Evolutionary conservation across 2,888 invertebrate species (phyloP), one percentile per base, ranked within the genome.

Genomic region (Steinernema hermaphroditum): DNA sequence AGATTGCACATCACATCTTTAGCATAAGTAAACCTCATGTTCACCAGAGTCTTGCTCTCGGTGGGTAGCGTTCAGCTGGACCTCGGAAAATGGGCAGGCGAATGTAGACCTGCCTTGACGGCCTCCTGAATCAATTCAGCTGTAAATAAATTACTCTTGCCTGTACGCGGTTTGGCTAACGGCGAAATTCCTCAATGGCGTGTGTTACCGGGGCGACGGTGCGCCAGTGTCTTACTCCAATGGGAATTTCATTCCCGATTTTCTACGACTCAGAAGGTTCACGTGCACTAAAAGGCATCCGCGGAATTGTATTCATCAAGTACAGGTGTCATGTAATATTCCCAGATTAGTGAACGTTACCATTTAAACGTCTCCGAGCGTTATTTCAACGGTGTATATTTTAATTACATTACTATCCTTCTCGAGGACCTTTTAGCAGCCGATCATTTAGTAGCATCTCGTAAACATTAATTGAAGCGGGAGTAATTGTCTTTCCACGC

Each of bases 141-240:
- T 62, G 32, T 22, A 62, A 4, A 14, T 27, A 62, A 62, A 32
- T 62, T 32, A 9, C 27, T 54, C 4, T 32, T 62, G 32, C 12
- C 62, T 6, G 32, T 32, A 29, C 16, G 62, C 27, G 12, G 16
- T 29, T 62, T 32, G 9, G 16, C 14, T 14, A 32, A 27, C 32
- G 62, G 6, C 62, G 62, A 12, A 32, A 32, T 29, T 62, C 62
- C 32, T n/a, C 22, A n/a, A 62, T 62, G 16, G 62, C 62, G 62
- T 32, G 62, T 62, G 62, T 62, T 14, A 62, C 62, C 32, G 27
- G 62, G 62, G 62, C 62, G 62, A 62, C 62, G 62, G 14, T 29
- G 32, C 27, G 24, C 9, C 16, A 4, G 19, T 29, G 16, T 9
- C 32, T 29, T 62, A 32, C 2, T 4, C 62, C n/a, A 16, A 14